phyloP scores from a whole-genome alignment of 2,113 vertebrate species.

The Cardinalis cardinalis region DNA sequence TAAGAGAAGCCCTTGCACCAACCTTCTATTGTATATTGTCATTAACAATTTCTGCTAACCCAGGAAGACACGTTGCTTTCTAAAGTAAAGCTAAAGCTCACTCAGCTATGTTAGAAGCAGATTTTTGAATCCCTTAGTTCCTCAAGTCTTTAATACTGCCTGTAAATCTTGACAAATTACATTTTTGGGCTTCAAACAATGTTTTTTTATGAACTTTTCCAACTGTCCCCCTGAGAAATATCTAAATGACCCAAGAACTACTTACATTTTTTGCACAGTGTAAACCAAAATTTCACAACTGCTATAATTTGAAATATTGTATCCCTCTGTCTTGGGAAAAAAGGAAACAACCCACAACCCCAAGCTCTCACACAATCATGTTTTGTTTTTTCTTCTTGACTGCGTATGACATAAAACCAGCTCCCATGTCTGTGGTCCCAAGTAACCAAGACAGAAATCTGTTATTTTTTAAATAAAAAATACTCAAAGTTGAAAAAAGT shows the following conservation, averaged over 20 bases:
- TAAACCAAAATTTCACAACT: constrained; percentile 53
- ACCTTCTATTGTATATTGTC: constrained; percentile 31
- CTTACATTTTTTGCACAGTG: constrained; percentile 40
- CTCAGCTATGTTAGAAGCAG: constrained; percentile 38
- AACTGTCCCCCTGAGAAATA: constrained; percentile 54
- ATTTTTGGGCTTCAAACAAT: constrained; percentile 52
- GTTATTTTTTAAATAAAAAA: neutral
- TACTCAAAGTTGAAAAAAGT: neutral
- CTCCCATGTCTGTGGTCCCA: neutral
- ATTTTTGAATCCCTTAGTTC: constrained; percentile 61
- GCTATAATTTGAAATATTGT: constrained; percentile 45
- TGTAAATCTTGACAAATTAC: constrained; percentile 56
- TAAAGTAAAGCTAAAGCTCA: constrained; percentile 34
- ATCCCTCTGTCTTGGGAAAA: neutral
- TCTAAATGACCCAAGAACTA: constrained; percentile 49
- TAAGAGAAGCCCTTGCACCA: constrained; percentile 31
- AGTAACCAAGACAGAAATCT: neutral
- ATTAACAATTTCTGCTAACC: constrained; percentile 63
- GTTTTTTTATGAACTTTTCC: constrained; percentile 61
- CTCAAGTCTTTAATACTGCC: constrained; percentile 55
- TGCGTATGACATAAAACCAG: neutral
- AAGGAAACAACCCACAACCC: neutral
- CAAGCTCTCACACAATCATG: neutral
- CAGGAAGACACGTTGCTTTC: constrained; percentile 25
- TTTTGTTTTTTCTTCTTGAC: constrained; percentile 5